Base-by-base conservation (phyloP, 2,113 vertebrate species). In the Serinus canaria region DNA sequence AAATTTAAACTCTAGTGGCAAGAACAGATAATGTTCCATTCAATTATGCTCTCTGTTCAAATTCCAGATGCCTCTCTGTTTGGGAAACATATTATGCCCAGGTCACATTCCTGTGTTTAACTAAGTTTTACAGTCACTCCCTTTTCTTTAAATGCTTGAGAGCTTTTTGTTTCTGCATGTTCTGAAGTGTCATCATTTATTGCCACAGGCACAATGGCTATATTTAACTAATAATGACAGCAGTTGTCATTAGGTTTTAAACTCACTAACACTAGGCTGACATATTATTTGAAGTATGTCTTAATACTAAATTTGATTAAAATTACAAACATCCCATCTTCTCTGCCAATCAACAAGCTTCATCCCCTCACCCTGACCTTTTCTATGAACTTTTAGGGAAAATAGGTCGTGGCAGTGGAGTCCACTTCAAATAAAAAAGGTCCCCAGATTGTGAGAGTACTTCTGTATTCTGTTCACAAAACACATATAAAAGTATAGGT, bases 211-310 rank as follows among this genome's bases (percentile, higher is more conserved):
- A 90, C 78, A 92, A 96, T 95, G 94, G 87, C 84, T 97, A 95
- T 97, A 98, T 97, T 98, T 98, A 98, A 98, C 97, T 98, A 96
- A 97, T 95, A 97, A 98, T 96, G 97, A 98, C 98, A 98, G 97
- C 84, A 94, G 78, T 96, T 98, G 97, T 98, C 97, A 98, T 98
- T 98, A 98, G 97, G 98, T 98, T 97, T 98, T 97, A 98, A 98
- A 97, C 98, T 98, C 98, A 98, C 98, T 98, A 98, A 98, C 97
- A 98, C 97, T 81, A 97, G 97, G 93, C 95, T 98, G 98, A 98
- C 98, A 98, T 98, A 98, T 97, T 96, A 97, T 96, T 97, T 98
- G 95, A 98, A 98, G 98, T 96, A 98, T 97, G 97, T 95, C 96
- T 97, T 98, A 97, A 97, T 97, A 97, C 85, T 95, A 97, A 96